Conservation (phyloP, 2,888 invertebrate genomes). For the Zygothrica quintamaculata region DNA sequence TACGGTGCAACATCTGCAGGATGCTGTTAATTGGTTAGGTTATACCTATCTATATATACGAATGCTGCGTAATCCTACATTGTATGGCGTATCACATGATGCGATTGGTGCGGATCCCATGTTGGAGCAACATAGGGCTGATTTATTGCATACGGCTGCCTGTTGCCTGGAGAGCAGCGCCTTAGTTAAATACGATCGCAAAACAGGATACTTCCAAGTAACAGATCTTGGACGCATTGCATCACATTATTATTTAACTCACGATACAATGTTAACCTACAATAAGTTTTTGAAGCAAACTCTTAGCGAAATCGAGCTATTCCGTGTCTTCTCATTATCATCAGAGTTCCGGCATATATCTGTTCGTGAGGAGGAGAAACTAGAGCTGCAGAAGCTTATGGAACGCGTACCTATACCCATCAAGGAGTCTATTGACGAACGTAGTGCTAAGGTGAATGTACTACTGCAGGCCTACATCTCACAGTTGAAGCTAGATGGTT, state of each 20-base stretch:
- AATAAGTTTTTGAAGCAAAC: conserved; percentile 98
- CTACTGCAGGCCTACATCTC: conserved; percentile 99
- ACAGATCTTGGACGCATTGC: conserved; percentile 99
- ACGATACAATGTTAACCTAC: conserved; percentile 98
- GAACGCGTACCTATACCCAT: conserved; percentile 99
- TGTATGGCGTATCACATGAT: conserved; percentile 95
- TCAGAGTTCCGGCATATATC: conserved; percentile 97
- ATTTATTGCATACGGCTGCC: conserved; percentile 98
- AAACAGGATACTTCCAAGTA: conserved; percentile 93
- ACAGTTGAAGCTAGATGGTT: conserved; percentile 98
- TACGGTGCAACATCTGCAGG: conserved; percentile 93
- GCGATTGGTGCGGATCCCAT: conserved; percentile 92
- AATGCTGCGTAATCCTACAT: conserved; percentile 94
- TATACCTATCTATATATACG: conserved; percentile 98
- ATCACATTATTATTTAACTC: conserved; percentile 98
- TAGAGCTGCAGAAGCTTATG: conserved; percentile 96
- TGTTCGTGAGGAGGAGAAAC: conserved; percentile 97
- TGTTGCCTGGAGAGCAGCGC: conserved; percentile 95
- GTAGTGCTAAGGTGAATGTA: conserved; percentile 97
- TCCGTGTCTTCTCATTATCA: conserved; percentile 99
- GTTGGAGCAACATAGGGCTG: conserved; percentile 95
- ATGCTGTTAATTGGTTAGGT: conserved; percentile 96
- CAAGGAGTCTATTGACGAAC: conserved; percentile 99
- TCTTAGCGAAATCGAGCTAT: conserved; percentile 98
- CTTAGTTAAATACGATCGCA: conserved; percentile 97